Base-by-base conservation (phyloP, 2,797 vertebrate species). In the Pagetopsis macropterus region DNA sequence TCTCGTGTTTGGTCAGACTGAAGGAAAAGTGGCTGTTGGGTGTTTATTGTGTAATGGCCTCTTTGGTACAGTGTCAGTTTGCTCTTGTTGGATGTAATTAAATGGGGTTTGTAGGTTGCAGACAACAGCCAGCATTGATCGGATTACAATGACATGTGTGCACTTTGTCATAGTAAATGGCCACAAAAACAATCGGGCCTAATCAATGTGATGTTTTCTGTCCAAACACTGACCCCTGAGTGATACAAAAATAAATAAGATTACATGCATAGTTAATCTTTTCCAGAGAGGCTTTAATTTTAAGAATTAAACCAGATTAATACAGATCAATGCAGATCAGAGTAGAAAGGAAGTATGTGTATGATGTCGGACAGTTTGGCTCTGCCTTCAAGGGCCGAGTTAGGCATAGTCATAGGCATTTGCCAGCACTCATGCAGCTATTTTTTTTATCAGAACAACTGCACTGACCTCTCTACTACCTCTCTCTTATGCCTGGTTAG, bases 71-170 rank as follows among this genome's bases (percentile, higher is more conserved):
- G n/a, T 48, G 83, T 72, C 73, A 8, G 48, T 50, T 64, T 61
- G 60, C 63, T 85, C 51, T 79, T 37, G 68, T 45, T 78, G 64
- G 55, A 6, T 76, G 10, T 69, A 64, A 81, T 72, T 76, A 44
- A 92, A 88, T 65, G 61, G 57, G 76, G 89, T 88, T 90, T 90
- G 71, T 89, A 84, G 90, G 90, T 82, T 87, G 75, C 65, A 66
- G 78, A 66, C 51, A 68, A 31, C 64, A 73, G 79, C 72, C 67
- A 6, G 46, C 57, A 89, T 90, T 85, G 91, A 91, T 89, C 75
- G 75, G 72, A 33, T 56, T 46, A 62, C 66, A 79, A 80, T 82
- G 33, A 70, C 71, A 72, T 84, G 76, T 81, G 82, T 19, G 61
- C 17, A 46, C 8, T 21, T 9, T 76, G 70, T 73, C 52, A 63